Evolutionary conservation across 2,888 invertebrate species (phyloP), one percentile per base, ranked within the genome.

Genomic region (Drosophila leonis): DNA sequence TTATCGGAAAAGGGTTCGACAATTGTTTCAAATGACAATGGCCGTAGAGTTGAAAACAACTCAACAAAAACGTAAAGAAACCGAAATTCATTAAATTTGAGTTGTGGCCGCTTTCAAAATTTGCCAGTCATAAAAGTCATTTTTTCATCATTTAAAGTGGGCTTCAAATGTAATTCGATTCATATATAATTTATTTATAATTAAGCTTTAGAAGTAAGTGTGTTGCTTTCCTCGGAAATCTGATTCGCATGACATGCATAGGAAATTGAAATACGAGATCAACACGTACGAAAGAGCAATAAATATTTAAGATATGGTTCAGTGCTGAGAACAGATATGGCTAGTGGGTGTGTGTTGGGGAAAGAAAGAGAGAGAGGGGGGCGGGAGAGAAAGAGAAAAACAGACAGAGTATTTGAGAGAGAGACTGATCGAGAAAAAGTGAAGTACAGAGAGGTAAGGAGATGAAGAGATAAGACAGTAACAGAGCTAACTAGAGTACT

Each of bases 21-120:
- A 62, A 62, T 57, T 71, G 49, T 55, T 65, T 57, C 31, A 56
- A 57, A 54, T 54, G 48, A 72, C 67, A 75, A 72, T 61, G 20
- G 35, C 56, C 12, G 27, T 12, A 8, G 41, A 35, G 12, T 51
- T 31, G 5, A 54, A 49, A 35, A 35, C 15, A 24, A 67, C 27
- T 72, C 51, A 59, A 55, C 68, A 51, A 9, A 46, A 4, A 31
- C 20, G 51, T 20, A 48, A 24, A 39, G 31, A n/a, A n/a, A 41
- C 7, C 0, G 24, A n/a, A 37, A 63, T 31, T 51, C 27, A 42
- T 65, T 51, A 13, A 29, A 55, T 33, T 65, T 27, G 7, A 7
- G 15, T 12, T 39, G 12, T 2, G 37, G 27, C 27, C 12, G n/a
- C 33, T 27, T 27, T 48, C 5, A 33, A 4, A 64, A 59, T 46